Evolutionary conservation across 2,113 vertebrate species (phyloP).

Genomic region (Chaetorhynchus papuensis): DNA sequence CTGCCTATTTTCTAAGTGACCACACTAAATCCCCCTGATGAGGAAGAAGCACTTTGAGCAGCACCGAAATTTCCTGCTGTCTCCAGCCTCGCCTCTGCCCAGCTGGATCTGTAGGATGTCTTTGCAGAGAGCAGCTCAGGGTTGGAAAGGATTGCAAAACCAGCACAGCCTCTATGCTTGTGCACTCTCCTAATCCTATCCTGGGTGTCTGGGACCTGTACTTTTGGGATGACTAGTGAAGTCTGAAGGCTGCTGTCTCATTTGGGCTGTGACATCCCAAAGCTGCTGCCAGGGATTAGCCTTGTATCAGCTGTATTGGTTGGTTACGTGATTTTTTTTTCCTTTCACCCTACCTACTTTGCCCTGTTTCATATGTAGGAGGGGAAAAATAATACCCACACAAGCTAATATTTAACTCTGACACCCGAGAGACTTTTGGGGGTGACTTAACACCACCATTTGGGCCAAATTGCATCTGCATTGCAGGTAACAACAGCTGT

Average conservation of each 20-base stretch:
- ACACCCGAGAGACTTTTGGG: neutral
- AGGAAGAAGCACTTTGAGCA: neutral
- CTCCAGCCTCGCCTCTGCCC: neutral
- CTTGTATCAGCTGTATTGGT: neutral
- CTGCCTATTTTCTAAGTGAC: neutral
- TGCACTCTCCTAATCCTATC: neutral
- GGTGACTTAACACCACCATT: constrained; percentile 24
- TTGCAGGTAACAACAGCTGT: constrained; percentile 37
- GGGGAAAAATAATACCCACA: neutral
- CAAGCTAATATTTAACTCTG: neutral
- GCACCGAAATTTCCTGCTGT: neutral
- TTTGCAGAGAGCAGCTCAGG: neutral
- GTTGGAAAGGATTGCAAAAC: neutral
- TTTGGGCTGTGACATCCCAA: neutral
- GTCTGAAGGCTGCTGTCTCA: neutral
- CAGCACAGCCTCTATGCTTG: neutral
- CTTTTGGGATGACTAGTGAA: constrained; percentile 10
- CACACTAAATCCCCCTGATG: neutral
- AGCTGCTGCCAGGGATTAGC: constrained; percentile 23
- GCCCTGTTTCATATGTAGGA: neutral
- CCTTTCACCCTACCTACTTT: neutral
- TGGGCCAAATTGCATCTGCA: constrained; percentile 50
- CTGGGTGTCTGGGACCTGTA: neutral
- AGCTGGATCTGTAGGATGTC: neutral
- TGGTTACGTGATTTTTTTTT: neutral